These are phyloP conservation scores for Tylochromis polylepis DNA, from an alignment of 2,113 vertebrate species.

Conservation along the genomic window DNA sequence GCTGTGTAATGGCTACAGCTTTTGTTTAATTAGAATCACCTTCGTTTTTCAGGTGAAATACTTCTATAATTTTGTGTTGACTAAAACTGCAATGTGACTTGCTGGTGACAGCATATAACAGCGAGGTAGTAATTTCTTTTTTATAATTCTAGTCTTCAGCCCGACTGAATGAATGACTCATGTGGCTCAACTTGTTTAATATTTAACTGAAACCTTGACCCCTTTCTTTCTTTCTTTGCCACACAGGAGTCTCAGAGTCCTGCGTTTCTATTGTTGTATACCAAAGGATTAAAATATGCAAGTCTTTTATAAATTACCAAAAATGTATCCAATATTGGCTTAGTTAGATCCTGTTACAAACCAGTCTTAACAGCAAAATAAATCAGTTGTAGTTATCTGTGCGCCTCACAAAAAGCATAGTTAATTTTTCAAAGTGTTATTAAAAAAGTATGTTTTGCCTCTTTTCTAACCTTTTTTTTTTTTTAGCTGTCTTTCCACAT, in stretches of 20 bases:
- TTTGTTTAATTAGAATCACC: not conserved
- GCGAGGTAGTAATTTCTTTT: not conserved
- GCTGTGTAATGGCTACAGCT: not conserved
- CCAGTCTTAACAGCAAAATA: not conserved
- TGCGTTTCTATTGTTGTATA: not conserved
- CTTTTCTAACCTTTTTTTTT: not conserved
- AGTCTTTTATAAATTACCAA: not conserved
- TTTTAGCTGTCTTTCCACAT: not conserved
- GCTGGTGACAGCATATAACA: not conserved
- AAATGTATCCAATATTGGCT: not conserved
- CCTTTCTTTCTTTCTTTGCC: not conserved
- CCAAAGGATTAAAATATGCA: not conserved
- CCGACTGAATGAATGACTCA: not conserved
- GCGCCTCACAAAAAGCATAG: not conserved
- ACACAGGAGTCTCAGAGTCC: not conserved
- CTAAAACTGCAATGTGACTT: not conserved
- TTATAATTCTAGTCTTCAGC: not conserved
- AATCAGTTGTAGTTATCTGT: not conserved
- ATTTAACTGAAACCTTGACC: not conserved
- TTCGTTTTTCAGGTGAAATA: not conserved
- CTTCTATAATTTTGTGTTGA: not conserved
- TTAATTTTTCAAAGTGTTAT: not conserved
- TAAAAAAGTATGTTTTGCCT: not conserved
- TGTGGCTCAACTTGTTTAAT: not conserved
- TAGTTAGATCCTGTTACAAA: not conserved